Percentiles rank a stretch among this genome's conserved stretches.
Evolutionary conservation across 2,888 invertebrate genomes (phyloP).

Genomic region (Tinea trinotella): DNA sequence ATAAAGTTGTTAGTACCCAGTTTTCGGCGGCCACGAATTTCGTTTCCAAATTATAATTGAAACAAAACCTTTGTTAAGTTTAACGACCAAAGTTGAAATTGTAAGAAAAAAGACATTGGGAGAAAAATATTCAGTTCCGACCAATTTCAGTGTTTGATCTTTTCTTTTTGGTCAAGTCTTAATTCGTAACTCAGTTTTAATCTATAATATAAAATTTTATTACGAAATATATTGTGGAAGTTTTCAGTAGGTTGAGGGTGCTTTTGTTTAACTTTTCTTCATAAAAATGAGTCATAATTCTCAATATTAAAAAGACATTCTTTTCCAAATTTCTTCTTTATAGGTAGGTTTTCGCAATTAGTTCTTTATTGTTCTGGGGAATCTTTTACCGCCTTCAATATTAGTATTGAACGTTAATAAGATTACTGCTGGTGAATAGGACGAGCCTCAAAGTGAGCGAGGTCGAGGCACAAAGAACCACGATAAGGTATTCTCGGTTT

Average conservation of each 20-base stretch:
- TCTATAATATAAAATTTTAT: not conserved
- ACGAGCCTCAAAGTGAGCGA: conserved; percentile 11
- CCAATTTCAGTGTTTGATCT: not conserved
- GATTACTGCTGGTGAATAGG: conserved; percentile 18
- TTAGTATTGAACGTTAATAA: conserved; percentile 18
- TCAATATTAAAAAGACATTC: not conserved
- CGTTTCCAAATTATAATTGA: conserved; percentile 11
- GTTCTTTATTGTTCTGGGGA: not conserved
- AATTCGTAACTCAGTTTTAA: not conserved
- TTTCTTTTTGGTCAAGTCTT: not conserved
- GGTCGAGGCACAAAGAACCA: conserved; percentile 16
- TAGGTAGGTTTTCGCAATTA: not conserved
- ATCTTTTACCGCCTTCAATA: conserved; percentile 3
- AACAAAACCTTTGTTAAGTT: conserved; percentile 15
- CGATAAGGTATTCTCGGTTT: conserved; percentile 31
- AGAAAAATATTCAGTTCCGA: not conserved
- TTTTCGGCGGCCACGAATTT: not conserved
- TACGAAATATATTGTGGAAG: not conserved
- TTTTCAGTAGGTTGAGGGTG: not conserved
- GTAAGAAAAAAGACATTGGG: conserved; percentile 4
- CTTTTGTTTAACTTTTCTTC: not conserved
- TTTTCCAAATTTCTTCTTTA: not conserved
- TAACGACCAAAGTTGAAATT: conserved; percentile 9
- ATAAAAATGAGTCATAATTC: not conserved
- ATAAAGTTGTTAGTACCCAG: not conserved